Evolutionary conservation across 2,113 vertebrate genomes (phyloP).

Genomic region (Myotis brandtii): DNA sequence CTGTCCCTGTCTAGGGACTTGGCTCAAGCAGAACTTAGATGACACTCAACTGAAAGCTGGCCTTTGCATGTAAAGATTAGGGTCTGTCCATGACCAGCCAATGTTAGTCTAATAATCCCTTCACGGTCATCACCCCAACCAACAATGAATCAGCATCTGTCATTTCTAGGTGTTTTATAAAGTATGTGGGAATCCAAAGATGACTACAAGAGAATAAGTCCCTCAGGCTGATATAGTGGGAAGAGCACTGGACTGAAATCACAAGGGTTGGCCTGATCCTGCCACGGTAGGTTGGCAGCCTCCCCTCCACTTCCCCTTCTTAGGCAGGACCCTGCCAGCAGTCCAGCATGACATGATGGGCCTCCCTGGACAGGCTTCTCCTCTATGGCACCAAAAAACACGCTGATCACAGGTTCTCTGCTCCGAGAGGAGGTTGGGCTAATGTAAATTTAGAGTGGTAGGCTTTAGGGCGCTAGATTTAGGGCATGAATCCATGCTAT

Average conservation of each 20-base stretch:
- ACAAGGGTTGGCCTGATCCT: neutral
- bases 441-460: neutral
- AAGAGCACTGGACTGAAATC: neutral
- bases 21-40: neutral
- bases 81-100: neutral
- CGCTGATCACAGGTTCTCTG: neutral
- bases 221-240: neutral
- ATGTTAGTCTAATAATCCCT: neutral
- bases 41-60: neutral
- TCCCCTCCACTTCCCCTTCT: neutral
- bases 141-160: neutral
- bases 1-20: neutral
- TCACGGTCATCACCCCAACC: neutral
- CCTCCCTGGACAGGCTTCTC: neutral
- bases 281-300: fast-evolving
- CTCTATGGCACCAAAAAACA: neutral
- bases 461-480: neutral
- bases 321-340: neutral
- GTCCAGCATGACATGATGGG: too few species aligned
- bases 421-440: neutral
- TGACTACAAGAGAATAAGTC: neutral
- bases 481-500: neutral
- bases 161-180: neutral
- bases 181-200: neutral
- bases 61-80: neutral